Evolutionary conservation across 2,888 invertebrate genomes (phyloP), one percentile per base, ranked within the genome.

Genomic region (Macrophya alboannulata): DNA sequence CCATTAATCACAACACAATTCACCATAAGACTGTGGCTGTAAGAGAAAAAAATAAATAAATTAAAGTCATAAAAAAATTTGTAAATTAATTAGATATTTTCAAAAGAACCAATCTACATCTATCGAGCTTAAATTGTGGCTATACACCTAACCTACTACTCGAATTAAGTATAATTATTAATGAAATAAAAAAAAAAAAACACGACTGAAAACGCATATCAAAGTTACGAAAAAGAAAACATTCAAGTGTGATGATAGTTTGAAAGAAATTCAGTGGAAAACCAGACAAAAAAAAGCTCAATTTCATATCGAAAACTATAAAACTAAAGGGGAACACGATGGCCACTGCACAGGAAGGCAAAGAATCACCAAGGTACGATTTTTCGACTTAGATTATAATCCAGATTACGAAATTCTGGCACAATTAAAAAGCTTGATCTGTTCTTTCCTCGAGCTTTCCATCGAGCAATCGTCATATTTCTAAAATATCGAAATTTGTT

Each of bases 301-400:
- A 68, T 68, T 68, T 71, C 81, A 81, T 68, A 83, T 81, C 81
- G 45, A 71, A 12, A 65, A 25, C 12, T 48, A 79, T 51, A 15
- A 0, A 21, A 81, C n/a, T 72, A 31, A 15, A 81, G 21, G n/a
- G 17, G 12, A 51, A 45, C 51, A 83, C 21, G 15, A 93, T 93
- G 93, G 92, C 93, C 89, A 90, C 90, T 85, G 91, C 90, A 87
- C 91, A 92, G 84, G 93, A 93, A 85, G 92, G 92, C 89, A 93
- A 92, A 87, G 93, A 93, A 88, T 93, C 93, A 74, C 92, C 93
- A 86, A 93, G 93, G 93, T 93, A 92, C 86, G 21, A 79, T n/a
- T 37, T n/a, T 48, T 25, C 4, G 45, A 25, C 0, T 76, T 10
- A 48, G 10, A 48, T 45, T 12, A 45, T 45, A 31, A 31, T 43